Conservation (phyloP, 2,797 vertebrate species). For the Sphenopsis melanotis region DNA sequence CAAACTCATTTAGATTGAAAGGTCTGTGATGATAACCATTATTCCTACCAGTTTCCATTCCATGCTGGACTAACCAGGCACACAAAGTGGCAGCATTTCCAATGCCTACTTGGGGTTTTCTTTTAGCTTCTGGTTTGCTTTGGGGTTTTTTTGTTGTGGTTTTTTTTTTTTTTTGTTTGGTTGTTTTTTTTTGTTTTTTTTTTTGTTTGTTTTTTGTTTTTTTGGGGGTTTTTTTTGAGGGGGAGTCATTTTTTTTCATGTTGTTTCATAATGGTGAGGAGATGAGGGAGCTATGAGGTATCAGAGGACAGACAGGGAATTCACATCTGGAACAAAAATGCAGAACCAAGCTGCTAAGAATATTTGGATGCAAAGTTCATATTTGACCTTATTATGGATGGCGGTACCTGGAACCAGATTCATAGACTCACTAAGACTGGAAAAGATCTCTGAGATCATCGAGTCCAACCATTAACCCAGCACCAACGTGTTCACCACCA, state of each 20-base stretch:
- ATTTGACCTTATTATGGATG: neutral
- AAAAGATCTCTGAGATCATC: neutral
- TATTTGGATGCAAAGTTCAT: neutral
- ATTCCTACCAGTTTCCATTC: neutral
- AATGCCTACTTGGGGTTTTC: neutral
- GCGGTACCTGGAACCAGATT: neutral
- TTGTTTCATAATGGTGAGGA: neutral
- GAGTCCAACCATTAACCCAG: neutral
- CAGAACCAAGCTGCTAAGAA: neutral
- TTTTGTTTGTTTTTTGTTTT: no score
- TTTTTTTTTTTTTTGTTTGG: neutral
- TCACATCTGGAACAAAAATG: neutral
- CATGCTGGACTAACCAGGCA: neutral
- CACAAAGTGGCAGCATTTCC: neutral
- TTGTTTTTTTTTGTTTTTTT: no score
- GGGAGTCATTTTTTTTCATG: fast-evolving
- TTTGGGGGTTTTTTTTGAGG: neutral
- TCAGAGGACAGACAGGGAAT: neutral
- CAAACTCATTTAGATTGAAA: neutral
- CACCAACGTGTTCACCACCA: fast-evolving
- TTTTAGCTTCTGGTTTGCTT: neutral
- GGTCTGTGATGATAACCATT: neutral
- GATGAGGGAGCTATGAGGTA: neutral
- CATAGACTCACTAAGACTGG: neutral
- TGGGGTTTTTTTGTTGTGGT: no score